These are phyloP conservation scores for Nothocercus julius DNA, from an alignment of 2,113 vertebrate species.

Conservation along the genomic window DNA sequence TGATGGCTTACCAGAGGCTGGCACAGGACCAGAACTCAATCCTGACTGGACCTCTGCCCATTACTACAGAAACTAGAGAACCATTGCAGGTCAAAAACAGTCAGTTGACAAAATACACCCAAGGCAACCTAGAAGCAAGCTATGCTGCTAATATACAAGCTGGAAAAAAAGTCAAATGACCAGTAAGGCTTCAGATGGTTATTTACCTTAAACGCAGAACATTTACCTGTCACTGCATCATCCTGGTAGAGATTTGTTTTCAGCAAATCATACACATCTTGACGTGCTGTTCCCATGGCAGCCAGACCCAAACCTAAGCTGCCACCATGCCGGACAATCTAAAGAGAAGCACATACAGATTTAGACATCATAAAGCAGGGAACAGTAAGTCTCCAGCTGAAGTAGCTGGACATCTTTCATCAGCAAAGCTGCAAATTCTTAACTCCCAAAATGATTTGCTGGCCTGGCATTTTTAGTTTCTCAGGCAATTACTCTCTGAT, in stretches of 20 bases:
- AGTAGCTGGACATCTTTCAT: background rate
- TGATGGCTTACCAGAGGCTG: background rate
- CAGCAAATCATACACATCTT: slow-evolving; percentile 96
- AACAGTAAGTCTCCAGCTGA: background rate
- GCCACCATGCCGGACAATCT: slow-evolving; percentile 98
- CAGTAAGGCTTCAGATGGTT: slow-evolving; percentile 3
- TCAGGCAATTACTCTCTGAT: background rate
- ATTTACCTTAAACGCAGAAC: slow-evolving; percentile 42
- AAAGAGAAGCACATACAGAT: background rate
- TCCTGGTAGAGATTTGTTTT: slow-evolving; percentile 99
- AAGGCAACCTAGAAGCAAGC: background rate
- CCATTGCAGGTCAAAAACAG: background rate
- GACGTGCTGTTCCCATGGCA: slow-evolving; percentile 94
- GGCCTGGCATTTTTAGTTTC: background rate
- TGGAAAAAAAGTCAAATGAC: background rate
- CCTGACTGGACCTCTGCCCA: background rate
- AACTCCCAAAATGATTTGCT: background rate
- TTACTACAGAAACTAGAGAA: background rate
- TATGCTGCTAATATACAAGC: background rate
- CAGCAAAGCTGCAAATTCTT: background rate
- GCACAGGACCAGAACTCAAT: background rate
- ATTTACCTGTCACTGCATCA: slow-evolving; percentile 95
- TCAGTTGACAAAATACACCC: background rate
- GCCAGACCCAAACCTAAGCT: slow-evolving; percentile 94
- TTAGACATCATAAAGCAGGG: background rate